phyloP scores from a whole-genome alignment of 2,888 invertebrate genomes.

The Agonum fuliginosum region DNA sequence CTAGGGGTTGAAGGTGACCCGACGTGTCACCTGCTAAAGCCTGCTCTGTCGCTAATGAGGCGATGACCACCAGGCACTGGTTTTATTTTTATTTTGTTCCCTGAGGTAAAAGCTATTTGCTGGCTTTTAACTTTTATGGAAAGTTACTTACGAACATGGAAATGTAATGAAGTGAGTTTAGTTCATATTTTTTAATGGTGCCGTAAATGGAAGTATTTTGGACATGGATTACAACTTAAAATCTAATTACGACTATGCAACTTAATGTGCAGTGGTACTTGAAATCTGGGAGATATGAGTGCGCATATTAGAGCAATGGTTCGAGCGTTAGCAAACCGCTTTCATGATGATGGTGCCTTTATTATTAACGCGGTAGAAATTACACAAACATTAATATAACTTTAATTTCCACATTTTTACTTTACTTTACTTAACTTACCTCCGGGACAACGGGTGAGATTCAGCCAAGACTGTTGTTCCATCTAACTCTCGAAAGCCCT shows the following conservation, averaged over 20 bases:
- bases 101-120: constrained; percentile 30
- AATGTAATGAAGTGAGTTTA: constrained; percentile 33
- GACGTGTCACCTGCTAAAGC: too few relatives aligned
- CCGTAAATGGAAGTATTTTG: constrained; percentile 17
- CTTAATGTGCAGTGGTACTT: neutral
- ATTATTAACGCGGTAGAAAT: too few relatives aligned
- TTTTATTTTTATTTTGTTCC: constrained; percentile 6
- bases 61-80: neutral
- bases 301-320: neutral
- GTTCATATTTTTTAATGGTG: constrained; percentile 17
- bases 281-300: neutral
- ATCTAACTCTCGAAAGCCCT: too few relatives aligned
- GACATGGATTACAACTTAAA: constrained; percentile 38
- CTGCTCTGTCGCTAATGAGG: too few relatives aligned
- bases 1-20: too few relatives aligned
- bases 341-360: constrained; percentile 16
- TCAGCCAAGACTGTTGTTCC: too few relatives aligned
- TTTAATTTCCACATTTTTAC: too few relatives aligned
- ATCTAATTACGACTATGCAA: constrained; percentile 12
- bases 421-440: too few relatives aligned
- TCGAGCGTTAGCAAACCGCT: neutral
- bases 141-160: constrained; percentile 32
- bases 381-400: too few relatives aligned
- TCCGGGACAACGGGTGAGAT: too few relatives aligned
- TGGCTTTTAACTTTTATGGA: constrained; percentile 40